Evolutionary conservation across 2,113 vertebrate species (phyloP).

Genomic region (Brachyhypopomus gauderio): DNA sequence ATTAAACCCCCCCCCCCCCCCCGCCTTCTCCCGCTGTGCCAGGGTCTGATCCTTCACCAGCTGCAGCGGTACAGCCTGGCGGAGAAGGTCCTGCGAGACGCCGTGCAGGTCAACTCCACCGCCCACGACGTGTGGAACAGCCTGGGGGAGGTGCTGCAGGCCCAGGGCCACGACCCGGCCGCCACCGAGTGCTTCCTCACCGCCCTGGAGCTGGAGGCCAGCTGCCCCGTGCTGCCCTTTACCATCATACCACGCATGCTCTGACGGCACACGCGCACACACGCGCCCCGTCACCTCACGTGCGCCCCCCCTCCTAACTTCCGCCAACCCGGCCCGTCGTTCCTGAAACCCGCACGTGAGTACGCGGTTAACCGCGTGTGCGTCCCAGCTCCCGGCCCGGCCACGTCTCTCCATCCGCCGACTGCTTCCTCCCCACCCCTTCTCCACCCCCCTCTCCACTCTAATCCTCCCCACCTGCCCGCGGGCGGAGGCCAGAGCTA

Average conservation of each 20-base stretch:
- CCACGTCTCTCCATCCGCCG: too few species aligned
- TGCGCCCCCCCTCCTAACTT: too few species aligned
- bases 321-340: too few species aligned
- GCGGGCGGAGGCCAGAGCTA: too few species aligned
- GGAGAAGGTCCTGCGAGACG: conserved; percentile 93
- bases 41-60: conserved; percentile 96
- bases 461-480: too few species aligned
- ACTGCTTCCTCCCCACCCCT: too few species aligned
- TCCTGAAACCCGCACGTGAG: too few species aligned
- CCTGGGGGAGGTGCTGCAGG: conserved; percentile 95
- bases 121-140: conserved; percentile 97
- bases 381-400: too few species aligned
- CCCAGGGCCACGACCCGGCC: conserved; percentile 89
- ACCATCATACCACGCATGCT: conserved; percentile 93
- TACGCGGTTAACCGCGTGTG: too few species aligned
- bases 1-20: not conserved
- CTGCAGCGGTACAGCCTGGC: conserved; percentile 91
- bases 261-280: conserved; percentile 65
- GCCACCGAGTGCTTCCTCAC: conserved; percentile 97
- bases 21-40: not conserved
- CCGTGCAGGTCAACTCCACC: conserved; percentile 95
- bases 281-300: too few species aligned
- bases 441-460: too few species aligned
- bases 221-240: conserved; percentile 94
- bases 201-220: conserved; percentile 95